Evolutionary conservation across 2,797 vertebrate genomes (phyloP).

Genomic region (Pagetopsis macropterus): DNA sequence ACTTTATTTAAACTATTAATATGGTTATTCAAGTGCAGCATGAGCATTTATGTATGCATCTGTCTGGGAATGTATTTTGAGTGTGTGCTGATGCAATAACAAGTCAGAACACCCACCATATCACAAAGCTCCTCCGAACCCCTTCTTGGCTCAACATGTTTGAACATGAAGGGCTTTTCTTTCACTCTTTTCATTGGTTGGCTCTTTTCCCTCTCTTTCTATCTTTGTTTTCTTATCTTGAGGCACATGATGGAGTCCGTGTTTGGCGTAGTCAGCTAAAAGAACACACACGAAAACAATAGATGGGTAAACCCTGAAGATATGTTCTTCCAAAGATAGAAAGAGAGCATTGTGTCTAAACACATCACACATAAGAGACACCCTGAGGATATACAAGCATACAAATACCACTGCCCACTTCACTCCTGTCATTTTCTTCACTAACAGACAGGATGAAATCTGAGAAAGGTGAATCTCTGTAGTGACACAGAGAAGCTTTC

Average conservation of each 20-base stretch:
- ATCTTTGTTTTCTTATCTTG: constrained; percentile 63
- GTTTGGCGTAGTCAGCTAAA: constrained; percentile 63
- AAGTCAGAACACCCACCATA: constrained; percentile 48
- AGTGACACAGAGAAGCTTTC: constrained; percentile 24
- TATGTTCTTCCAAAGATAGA: constrained; percentile 28
- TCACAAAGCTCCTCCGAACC: constrained; percentile 50
- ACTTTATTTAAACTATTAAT: not conserved
- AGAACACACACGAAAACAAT: constrained; percentile 31
- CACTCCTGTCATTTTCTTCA: constrained; percentile 34
- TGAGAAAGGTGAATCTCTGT: constrained; percentile 33
- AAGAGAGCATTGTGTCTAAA: constrained; percentile 31
- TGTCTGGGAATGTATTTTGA: constrained; percentile 36
- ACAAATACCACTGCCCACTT: constrained; percentile 27
- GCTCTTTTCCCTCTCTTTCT: constrained; percentile 34
- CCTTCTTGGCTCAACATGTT: constrained; percentile 55
- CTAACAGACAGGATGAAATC: constrained; percentile 31
- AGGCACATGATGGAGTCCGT: constrained; percentile 44
- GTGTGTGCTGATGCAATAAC: constrained; percentile 43
- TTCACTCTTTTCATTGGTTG: constrained; percentile 42
- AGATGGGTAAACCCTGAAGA: constrained; percentile 12
- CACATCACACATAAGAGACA: constrained; percentile 13
- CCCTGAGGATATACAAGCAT: not conserved
- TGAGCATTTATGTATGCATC: constrained; percentile 21
- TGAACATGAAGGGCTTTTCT: constrained; percentile 52
- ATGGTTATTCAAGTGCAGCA: not conserved